Conservation (phyloP, 2,888 invertebrate genomes). For the Ephialtes manifestator region DNA sequence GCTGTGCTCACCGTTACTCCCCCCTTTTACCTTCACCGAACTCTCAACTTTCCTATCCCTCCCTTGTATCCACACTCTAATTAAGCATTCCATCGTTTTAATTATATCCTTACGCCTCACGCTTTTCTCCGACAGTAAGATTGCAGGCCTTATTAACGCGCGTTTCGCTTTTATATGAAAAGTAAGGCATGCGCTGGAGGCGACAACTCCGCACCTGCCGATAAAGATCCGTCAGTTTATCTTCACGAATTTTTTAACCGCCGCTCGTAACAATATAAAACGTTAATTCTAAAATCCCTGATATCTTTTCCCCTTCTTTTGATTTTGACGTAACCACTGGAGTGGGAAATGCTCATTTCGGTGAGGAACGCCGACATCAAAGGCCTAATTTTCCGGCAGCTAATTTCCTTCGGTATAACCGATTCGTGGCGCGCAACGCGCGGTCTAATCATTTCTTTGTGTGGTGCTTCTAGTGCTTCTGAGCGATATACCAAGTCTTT, state of each 20-base stretch:
- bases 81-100: slow-evolving; percentile 82
- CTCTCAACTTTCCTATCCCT: slow-evolving; percentile 40
- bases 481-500: not conserved
- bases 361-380: slow-evolving; percentile 70
- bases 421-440: slow-evolving; percentile 18
- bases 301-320: not conserved
- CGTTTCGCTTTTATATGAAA: slow-evolving; percentile 25
- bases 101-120: slow-evolving; percentile 73
- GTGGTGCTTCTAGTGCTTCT: not conserved
- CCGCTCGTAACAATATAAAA: not conserved
- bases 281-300: not conserved
- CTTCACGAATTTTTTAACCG: not conserved
- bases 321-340: not conserved
- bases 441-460: slow-evolving; percentile 44
- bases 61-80: slow-evolving; percentile 73
- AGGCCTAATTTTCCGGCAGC: slow-evolving; percentile 72
- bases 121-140: not conserved
- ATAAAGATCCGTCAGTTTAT: slow-evolving; percentile 26
- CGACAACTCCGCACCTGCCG: slow-evolving; percentile 31
- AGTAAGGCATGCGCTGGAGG: not conserved
- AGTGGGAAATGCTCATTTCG: slow-evolving; percentile 20
- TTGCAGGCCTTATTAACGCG: slow-evolving; percentile 26
- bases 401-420: slow-evolving; percentile 56
- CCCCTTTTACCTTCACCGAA: slow-evolving; percentile 55
- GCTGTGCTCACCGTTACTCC: slow-evolving; percentile 66